Evolutionary conservation across 92 coral and sea anemone species (phyloP), one percentile per base, ranked within the genome.

Genomic region (Porites rus): DNA sequence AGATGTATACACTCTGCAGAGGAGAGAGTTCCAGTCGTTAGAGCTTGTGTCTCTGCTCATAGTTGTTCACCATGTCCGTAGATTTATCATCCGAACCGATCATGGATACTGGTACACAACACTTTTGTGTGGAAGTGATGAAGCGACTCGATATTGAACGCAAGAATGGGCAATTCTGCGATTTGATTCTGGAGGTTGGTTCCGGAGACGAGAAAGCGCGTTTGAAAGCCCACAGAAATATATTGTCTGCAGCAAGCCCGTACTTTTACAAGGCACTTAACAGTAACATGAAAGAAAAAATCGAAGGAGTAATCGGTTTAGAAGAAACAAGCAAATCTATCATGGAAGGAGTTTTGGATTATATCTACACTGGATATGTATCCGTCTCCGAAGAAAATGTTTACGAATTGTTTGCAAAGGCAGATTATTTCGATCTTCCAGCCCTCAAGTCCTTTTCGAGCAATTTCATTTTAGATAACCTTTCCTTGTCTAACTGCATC

Each of bases 351-450:
- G 77, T 72, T 12, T 52, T 72, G 54, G 77, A 72, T 6, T 72
- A 12, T 31, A 17, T 72, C 16, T 72, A 72, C 77, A 72, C 77
- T 6, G 77, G 77, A 13, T 20, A 72, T 72, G 53, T 72, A 3
- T n/a, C 28, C 7, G 16, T 78, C 51, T 21, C 14, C 16, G 65
- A 31, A 16, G 53, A 50, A 3, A 62, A 61, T 65, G 82, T 67
- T 10, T 65, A 31, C 43, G 71, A 61, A 5, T 31, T 78, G 70
- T 6, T 78, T 13, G 53, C 71, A 6, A 21, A 20, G 1, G 70
- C 82, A 65, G 71, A 78, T 78, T 78, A 78, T 62, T 46, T 78
- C 10, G 11, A 60, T 24, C 16, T 78, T 61, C 71, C 82, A 7
- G 62, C 70, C 21, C 71, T 78, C 0, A 62, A 78, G 46, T 52